A percentile compares a stretch with the other conserved stretches of the same genome.
These are phyloP conservation scores for Siderastrea radians DNA, from an alignment of 92 coral and sea anemone genomes.

Conservation along the genomic window DNA sequence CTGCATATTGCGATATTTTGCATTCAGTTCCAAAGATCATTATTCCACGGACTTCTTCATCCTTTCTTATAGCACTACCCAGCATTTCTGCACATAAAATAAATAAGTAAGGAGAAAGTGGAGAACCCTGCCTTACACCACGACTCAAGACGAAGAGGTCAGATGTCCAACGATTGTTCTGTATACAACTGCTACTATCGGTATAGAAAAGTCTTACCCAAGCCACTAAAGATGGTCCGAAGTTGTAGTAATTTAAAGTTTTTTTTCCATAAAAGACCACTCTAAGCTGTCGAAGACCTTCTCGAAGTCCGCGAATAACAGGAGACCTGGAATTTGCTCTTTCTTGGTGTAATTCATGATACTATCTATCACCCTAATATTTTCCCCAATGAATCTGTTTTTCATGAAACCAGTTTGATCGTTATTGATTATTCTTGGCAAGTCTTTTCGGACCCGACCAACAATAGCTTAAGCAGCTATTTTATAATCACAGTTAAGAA, in stretches of 20 bases:
- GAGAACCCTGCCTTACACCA: constrained; percentile 40
- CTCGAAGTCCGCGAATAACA: constrained; percentile 36
- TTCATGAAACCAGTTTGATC: constrained; percentile 59
- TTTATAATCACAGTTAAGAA: constrained; percentile 44
- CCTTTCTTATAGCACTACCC: constrained; percentile 27
- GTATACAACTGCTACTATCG: constrained; percentile 3
- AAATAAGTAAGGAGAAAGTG: constrained; percentile 35
- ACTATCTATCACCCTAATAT: constrained; percentile 37
- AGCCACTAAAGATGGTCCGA: constrained; percentile 16
- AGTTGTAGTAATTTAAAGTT: constrained; percentile 22
- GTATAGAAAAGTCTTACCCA: constrained; percentile 5
- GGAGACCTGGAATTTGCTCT: constrained; percentile 27
- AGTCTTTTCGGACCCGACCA: constrained; percentile 24
- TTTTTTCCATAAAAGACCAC: constrained; percentile 33
- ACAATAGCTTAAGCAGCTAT: constrained; percentile 28
- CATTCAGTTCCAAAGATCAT: constrained; percentile 38
- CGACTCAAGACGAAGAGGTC: constrained; percentile 18
- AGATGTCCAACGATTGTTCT: constrained; percentile 47
- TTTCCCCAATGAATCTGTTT: constrained; percentile 45
- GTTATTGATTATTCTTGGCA: constrained; percentile 28
- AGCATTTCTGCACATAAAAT: constrained; percentile 32
- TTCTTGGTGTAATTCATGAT: constrained; percentile 24
- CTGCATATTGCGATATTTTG: constrained; percentile 46
- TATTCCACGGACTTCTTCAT: constrained; percentile 20
- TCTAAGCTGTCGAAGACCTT: constrained; percentile 51